These are phyloP conservation scores for Helostoma temminkii DNA, from an alignment of 2,797 vertebrate genomes.

Conservation along the genomic window DNA sequence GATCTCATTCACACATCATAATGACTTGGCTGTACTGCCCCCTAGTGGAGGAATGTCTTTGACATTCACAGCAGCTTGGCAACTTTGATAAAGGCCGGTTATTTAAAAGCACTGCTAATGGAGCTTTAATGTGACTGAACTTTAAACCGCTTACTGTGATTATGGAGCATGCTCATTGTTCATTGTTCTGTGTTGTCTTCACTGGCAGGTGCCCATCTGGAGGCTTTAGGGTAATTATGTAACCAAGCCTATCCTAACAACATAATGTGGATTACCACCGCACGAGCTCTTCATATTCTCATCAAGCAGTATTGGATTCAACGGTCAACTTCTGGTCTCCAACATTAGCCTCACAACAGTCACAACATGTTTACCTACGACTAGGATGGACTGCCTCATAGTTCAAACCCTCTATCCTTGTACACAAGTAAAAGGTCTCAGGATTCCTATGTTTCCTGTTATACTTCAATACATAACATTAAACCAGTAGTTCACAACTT, in stretches of 20 bases:
- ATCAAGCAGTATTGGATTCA: conserved; percentile 58
- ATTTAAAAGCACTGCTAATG: conserved; percentile 13
- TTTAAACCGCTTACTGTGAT: conserved; percentile 6
- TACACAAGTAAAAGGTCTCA: not conserved
- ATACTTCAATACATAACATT: not conserved
- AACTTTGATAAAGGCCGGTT: conserved; percentile 11
- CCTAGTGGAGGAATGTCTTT: conserved; percentile 59
- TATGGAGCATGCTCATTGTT: not conserved
- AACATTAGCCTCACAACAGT: not conserved
- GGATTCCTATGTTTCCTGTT: not conserved
- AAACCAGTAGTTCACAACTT: no score
- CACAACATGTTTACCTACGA: not conserved
- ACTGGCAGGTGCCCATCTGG: conserved; percentile 53
- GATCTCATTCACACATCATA: not conserved
- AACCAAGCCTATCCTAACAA: conserved; percentile 57
- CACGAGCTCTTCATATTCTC: conserved; percentile 45
- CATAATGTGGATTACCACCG: conserved; percentile 70
- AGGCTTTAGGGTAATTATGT: conserved; percentile 52
- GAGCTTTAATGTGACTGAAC: not conserved
- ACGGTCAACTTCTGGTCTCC: conserved; percentile 40
- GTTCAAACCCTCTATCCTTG: not conserved
- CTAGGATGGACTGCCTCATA: no score
- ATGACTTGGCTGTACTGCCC: conserved; percentile 60
- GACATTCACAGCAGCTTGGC: conserved; percentile 20
- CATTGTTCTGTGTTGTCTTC: conserved; percentile 19